phyloP scores from a whole-genome alignment of 2,888 invertebrate species.

The Sesamia inferens region DNA sequence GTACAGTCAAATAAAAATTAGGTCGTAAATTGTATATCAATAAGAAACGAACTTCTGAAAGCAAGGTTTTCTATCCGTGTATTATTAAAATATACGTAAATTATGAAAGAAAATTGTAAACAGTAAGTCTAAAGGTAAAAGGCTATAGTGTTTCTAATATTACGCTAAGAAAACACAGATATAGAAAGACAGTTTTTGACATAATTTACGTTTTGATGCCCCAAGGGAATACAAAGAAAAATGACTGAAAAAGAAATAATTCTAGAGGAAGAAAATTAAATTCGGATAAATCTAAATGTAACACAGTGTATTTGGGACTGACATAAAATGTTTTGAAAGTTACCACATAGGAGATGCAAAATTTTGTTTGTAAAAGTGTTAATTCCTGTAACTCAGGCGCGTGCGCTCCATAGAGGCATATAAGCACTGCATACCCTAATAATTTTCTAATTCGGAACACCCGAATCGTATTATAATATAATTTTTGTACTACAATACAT shows the following conservation, averaged over 20 bases:
- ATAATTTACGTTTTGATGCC: not conserved
- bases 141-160: not conserved
- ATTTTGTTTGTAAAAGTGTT: conserved; percentile 21
- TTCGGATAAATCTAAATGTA: not conserved
- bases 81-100: not conserved
- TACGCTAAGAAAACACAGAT: not conserved
- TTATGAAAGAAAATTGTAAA: not conserved
- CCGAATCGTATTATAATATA: too few species aligned
- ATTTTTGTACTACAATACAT: too few species aligned
- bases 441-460: too few species aligned
- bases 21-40: not conserved
- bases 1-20: not conserved
- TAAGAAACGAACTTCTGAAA: not conserved
- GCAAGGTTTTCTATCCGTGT: not conserved
- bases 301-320: not conserved
- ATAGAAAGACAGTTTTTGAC: not conserved
- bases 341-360: not conserved
- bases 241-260: conserved; percentile 2
- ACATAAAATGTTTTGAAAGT: not conserved
- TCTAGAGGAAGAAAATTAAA: not conserved
- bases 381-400: too few species aligned
- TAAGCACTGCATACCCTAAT: too few species aligned
- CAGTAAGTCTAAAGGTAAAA: not conserved
- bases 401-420: too few species aligned
- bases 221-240: not conserved